Base-by-base conservation (phyloP, 2,888 invertebrate species). In the Stratiomys singularior region DNA sequence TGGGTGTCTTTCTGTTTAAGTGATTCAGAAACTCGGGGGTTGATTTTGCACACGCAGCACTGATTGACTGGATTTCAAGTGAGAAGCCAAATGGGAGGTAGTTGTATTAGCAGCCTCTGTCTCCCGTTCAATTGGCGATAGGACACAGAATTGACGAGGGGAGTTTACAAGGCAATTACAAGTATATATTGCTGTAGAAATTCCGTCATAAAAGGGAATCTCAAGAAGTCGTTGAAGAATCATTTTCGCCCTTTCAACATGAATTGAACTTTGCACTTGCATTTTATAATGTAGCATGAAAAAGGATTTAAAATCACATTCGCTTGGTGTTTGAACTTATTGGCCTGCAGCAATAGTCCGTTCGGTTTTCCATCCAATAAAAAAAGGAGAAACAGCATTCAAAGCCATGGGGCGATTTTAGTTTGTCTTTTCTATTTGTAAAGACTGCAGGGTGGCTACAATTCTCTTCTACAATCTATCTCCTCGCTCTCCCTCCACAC, bases 131-230 rank as follows among this genome's bases (percentile, higher is more conserved):
- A 60, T 60, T 25, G 60, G 13, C 60, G 7, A 25, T n/a, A 27
- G 27, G 9, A 63, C 7, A 63, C 1, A 13, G 63, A 15, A 27
- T 13, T 63, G 28, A 27, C 21, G 63, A 63, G 76, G 69, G 37
- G 63, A 71, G 28, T 67, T 60, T 76, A 71, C 78, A 60, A 71
- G 76, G 71, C 76, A 78, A 78, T 78, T 78, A 78, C 69, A 76
- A 69, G 47, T 63, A 76, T 23, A 63, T 63, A 52, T 9, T 27
- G 27, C 28, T 72, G 30, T 64, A n/a, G 44, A 66, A 66, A 37
- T 37, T n/a, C 66, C 18, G 3, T 37, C 37, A 37, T 37, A 37
- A 37, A 37, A 37, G 37, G 9, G 44, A 18, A 13, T 0, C 52
- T 13, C 52, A 52, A 1, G 60, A 60, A 1, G 5, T 1, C 21